Evolutionary conservation across 2,888 invertebrate species (phyloP), one percentile per base, ranked within the genome.

Genomic region (Heteromurus nitidus): DNA sequence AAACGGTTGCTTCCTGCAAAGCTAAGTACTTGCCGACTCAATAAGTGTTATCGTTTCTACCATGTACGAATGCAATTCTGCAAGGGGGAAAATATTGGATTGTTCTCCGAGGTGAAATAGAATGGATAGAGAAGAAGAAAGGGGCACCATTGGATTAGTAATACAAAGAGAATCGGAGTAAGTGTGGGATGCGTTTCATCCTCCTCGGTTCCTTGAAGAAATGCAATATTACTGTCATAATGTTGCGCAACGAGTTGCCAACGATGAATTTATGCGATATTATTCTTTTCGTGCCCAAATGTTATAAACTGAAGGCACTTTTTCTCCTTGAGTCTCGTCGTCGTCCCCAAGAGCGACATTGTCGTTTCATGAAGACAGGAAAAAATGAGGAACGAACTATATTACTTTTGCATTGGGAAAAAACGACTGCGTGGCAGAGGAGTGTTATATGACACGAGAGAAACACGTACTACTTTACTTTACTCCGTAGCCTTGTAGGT

Each of bases 281-380:
- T 60, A 72, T 72, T 62, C 70, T 58, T 68, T 70, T 26, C 58
- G 42, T 70, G 58, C 70, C 60, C 60, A 44, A 58, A 62, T 64
- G 73, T 64, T 64, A 64, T 58, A 53, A 55, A 31, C 26, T 3
- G 60, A n/a, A n/a, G n/a, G n/a, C n/a, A 60, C 60, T 60, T 30
- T 30, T 55, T 55, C 47, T 31, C 28, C n/a, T n/a, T n/a, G n/a
- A n/a, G 20, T 72, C 60, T 58, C 42, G 58, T 3, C 42, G 0
- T 44, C 64, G 73, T 73, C 73, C 73, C 73, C 73, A 73, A 53
- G 73, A 73, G 73, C 64, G 73, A 73, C 73, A 73, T 73, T 73
- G 73, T 53, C 64, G 31, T 64, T 73, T 73, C 50, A 31, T 50
- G 9, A 30, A 72, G 55, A 24, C 36, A 44, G 60, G 47, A 64